A percentile compares a stretch with the other conserved stretches of the same genome.
phyloP scores from a whole-genome alignment of 2,113 vertebrate species.

The Columba janthina region DNA sequence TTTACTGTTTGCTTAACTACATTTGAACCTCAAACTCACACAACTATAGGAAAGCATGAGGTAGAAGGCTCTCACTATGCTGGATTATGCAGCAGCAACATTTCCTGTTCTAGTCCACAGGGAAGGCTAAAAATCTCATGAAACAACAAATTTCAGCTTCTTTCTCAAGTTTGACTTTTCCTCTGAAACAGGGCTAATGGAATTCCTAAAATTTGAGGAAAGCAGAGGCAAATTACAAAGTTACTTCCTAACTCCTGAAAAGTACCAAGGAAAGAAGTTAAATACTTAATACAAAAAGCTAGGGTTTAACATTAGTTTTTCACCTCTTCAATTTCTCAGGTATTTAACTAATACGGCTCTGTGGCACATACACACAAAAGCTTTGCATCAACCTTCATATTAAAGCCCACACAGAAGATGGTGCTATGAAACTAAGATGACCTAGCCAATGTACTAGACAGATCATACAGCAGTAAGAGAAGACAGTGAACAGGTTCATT shows the following conservation, averaged over 20 bases:
- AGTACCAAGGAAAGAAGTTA: background rate
- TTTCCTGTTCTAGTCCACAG: background rate
- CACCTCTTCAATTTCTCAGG: background rate
- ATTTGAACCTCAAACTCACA: background rate
- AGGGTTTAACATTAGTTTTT: background rate
- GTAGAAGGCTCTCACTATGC: background rate
- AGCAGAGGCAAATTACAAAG: background rate
- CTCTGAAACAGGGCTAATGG: background rate
- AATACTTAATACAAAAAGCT: background rate
- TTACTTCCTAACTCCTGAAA: background rate
- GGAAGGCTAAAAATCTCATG: background rate
- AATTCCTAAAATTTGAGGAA: background rate
- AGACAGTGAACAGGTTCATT: background rate
- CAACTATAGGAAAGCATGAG: background rate
- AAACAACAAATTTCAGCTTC: background rate
- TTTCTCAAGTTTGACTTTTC: background rate
- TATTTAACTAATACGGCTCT: background rate
- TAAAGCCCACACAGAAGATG: background rate
- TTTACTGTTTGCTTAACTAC: background rate
- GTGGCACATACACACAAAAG: background rate
- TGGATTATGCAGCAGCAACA: background rate
- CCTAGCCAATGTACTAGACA: background rate
- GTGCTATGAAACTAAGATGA: background rate
- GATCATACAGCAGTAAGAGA: background rate
- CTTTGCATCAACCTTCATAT: background rate